Evolutionary conservation across 2,113 vertebrate genomes (phyloP).

Genomic region (Thryonomys swinderianus): DNA sequence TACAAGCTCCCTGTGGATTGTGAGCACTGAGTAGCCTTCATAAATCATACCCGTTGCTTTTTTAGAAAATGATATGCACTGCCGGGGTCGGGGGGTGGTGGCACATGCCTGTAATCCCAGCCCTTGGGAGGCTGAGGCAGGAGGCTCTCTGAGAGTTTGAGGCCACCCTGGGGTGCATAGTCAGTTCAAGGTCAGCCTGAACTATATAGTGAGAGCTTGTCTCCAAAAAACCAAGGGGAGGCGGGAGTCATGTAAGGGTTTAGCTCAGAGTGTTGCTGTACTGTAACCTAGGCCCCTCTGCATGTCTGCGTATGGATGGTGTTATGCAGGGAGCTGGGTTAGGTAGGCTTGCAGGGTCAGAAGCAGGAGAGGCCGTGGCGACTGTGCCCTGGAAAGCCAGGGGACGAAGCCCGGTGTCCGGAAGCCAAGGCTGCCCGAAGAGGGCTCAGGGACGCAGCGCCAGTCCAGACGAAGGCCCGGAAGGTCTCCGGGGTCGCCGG

Average conservation of each 20-base stretch:
- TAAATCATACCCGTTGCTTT: background rate
- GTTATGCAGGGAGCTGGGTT: background rate
- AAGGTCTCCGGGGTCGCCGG: background rate
- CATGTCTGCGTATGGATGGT: background rate
- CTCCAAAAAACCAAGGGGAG: background rate
- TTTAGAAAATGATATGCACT: background rate
- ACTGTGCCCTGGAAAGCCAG: background rate
- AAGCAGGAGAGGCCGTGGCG: background rate
- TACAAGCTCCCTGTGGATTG: conserved; percentile 27
- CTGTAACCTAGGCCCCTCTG: background rate
- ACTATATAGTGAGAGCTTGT: background rate
- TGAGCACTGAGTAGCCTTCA: background rate
- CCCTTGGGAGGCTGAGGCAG: background rate
- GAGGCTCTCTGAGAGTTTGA: background rate
- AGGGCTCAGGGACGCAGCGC: background rate
- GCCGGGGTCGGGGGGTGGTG: background rate
- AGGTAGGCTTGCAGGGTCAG: background rate
- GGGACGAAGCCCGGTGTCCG: background rate
- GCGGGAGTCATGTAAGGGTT: background rate
- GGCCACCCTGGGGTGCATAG: background rate
- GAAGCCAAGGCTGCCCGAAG: background rate
- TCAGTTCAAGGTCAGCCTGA: background rate
- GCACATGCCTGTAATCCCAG: background rate
- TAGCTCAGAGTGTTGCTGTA: background rate
- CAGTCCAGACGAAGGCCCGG: background rate